Evolutionary conservation across 2,888 invertebrate species (phyloP), one percentile per base, ranked within the genome.

Genomic region (Beris morrisii): DNA sequence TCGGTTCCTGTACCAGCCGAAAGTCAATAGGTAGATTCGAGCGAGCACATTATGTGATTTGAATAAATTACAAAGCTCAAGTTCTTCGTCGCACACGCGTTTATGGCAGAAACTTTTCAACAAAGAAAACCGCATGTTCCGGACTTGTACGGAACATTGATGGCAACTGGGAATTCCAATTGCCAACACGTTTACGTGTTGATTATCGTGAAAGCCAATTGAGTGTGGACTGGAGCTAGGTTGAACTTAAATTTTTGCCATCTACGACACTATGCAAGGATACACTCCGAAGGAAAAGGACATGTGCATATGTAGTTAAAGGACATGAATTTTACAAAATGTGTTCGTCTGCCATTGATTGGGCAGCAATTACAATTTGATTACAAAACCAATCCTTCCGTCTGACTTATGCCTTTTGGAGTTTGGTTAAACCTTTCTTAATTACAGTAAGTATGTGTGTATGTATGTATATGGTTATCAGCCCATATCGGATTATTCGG

Each of bases 11-110:
- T 31, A 31, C 54, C 28, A 4, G 5, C 7, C 13, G 22, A 52
- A 7, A 56, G 9, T 43, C 38, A 15, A 43, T 22, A 6, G 12
- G n/a, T 30, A 5, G 46, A 45, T 45, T 2, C 22, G 5, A 12
- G 38, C n/a, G 44, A 45, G 58, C 30, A 28, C 9, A 46, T 5
- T 59, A 30, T 53, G 53, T 59, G 58, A 46, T 59, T 48, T 59
- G 58, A 46, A 59, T 59, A 59, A 59, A 59, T 59, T 59, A 59
- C 38, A 59, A 59, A 59, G 46, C 46, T 59, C 13, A 46, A 13
- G 48, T 45, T 45, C 57, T 11, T 11, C 31, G 44, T 48, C 12
- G 15, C 9, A 56, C 43, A 56, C 43, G 6, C 13, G 11, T 15
- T 5, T 53, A 53, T 45, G 48, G 38, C 9, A 48, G 46, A 46